These are phyloP conservation scores for Bos javanicus DNA, from an alignment of 2,113 vertebrate species.

Conservation along the genomic window DNA sequence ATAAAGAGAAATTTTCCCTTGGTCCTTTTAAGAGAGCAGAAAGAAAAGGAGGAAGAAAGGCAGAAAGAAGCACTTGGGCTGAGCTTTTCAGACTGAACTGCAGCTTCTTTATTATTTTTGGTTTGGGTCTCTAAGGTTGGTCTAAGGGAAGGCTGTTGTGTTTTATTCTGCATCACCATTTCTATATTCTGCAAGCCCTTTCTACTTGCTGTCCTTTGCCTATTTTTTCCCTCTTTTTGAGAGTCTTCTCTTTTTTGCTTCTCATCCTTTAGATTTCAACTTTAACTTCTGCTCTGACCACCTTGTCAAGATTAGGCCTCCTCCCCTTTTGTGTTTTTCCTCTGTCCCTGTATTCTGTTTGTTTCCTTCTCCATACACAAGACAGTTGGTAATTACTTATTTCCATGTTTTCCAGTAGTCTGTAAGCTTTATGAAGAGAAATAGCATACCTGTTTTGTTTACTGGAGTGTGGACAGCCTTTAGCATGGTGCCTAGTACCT, in stretches of 20 bases:
- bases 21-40: background rate
- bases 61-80: background rate
- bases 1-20: conserved; percentile 12
- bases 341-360: background rate
- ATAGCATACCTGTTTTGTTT: background rate
- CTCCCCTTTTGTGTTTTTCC: background rate
- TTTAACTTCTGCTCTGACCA: background rate
- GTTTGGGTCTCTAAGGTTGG: background rate
- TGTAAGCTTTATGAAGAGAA: background rate
- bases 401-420: background rate
- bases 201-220: background rate
- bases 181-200: background rate
- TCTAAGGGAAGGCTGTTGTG: background rate
- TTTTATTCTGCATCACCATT: background rate
- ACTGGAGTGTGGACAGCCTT: background rate
- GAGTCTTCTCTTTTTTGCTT: background rate
- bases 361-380: background rate
- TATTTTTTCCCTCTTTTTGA: background rate
- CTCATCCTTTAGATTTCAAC: background rate
- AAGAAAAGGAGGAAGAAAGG: background rate
- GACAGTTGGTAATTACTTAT: background rate
- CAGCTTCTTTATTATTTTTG: background rate
- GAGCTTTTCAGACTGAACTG: background rate
- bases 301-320: background rate
- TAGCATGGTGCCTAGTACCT: background rate